Base-by-base conservation (phyloP, 2,797 vertebrate species). In the Strix occidentalis region DNA sequence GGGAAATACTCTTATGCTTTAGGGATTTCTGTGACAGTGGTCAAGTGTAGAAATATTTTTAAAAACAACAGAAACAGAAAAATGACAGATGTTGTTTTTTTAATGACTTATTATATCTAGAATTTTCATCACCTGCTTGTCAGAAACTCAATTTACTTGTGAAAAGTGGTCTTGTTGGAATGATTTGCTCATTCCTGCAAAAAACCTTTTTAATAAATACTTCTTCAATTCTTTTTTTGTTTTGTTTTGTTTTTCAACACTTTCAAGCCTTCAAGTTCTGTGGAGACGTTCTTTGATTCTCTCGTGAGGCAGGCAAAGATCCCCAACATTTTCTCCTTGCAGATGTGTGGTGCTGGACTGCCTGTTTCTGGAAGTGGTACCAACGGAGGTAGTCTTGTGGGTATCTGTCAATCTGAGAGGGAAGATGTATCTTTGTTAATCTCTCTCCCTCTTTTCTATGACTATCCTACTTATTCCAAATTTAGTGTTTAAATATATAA, bases 281-380 rank as follows among this genome's bases (percentile, higher is more conserved):
- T 99, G 97, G 99, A 99, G 97, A 99, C 99, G 0, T 99, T 99
- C 98, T 99, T 99, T 87, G 98, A 99, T 94, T 99, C 99, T 10
- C 87, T 99, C 48, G 99, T 99, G 97, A 96, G 91, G 15, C 98
- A 99, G 97, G 98, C 98, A 17, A 97, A 98, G 70, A 99, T 99
- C 76, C 98, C 99, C 20, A 96, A 99, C 87, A 70, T 99, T 50
- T 99, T 99, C 97, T 99, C 99, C 95, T 98, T 99, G 96, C 99
- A 99, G 98, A 99, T 99, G 99, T 99, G 99, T 13, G 99, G 99
- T 8, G 98, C 98, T 39, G 98, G 99, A 82, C 86, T 99, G 91
- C 98, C 99, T 7, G 97, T 98, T 81, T 98, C 98, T 95, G 97
- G 96, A 92, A 75, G 97, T 78, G 98, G 98, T 97, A 98, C 98